These are phyloP conservation scores for Linyphia triangularis DNA, from an alignment of 2,888 invertebrate genomes.

Conservation along the genomic window DNA sequence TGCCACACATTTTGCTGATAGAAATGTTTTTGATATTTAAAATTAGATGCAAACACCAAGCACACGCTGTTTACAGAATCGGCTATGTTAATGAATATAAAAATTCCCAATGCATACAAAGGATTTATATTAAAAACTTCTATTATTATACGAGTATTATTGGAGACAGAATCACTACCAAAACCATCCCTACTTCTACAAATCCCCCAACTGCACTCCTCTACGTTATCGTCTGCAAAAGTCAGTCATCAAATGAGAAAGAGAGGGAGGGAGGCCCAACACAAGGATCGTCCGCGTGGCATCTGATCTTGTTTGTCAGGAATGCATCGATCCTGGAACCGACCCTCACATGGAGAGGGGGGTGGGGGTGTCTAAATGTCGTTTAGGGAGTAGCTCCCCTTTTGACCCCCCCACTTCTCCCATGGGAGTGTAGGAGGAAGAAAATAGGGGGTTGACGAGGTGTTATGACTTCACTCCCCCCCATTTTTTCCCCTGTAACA, in stretches of 20 bases:
- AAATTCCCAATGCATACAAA: too few species aligned
- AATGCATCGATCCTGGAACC: conserved; percentile 46
- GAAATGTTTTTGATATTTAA: too few species aligned
- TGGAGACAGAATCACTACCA: too few species aligned
- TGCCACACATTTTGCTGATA: too few species aligned
- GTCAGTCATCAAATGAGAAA: background rate
- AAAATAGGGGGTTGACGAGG: conserved; percentile 30
- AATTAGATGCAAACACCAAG: too few species aligned
- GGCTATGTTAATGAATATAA: too few species aligned
- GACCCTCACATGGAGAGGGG: background rate
- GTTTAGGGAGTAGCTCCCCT: conserved; percentile 20
- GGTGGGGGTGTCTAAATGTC: conserved; percentile 18
- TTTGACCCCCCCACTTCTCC: background rate
- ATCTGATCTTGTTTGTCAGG: conserved; percentile 62
- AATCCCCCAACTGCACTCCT: background rate
- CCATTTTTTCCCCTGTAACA: background rate
- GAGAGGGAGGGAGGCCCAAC: background rate
- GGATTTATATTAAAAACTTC: too few species aligned
- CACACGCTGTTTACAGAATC: too few species aligned
- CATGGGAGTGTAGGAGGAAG: background rate
- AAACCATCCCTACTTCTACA: too few species aligned
- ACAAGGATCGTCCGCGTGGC: conserved; percentile 1
- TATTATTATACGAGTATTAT: too few species aligned
- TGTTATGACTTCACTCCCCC: conserved; percentile 50
- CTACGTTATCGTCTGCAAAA: too few species aligned